Base-by-base conservation (phyloP, 2,113 vertebrate species). In the Argyrosomus japonicus region DNA sequence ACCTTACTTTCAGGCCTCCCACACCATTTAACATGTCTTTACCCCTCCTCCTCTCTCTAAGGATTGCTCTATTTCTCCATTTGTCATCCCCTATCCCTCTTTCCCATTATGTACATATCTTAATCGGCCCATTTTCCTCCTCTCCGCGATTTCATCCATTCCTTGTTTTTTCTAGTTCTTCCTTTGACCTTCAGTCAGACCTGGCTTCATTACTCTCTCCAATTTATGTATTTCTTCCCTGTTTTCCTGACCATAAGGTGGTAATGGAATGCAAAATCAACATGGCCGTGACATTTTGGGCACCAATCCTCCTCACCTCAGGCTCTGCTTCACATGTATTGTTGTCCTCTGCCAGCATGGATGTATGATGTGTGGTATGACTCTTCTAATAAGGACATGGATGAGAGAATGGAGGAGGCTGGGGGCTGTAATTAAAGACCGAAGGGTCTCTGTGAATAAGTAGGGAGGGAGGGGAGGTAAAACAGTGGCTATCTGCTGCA, bases 341-440 rank as follows among this genome's bases (percentile, higher is more conserved):
- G 54, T 77, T 83, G 75, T 85, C 82, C 63, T 81, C 80, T 71
- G 79, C 51, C 72, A 47, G 62, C 61, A 23, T 85, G 57, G 82
- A 90, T 87, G 72, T 88, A 87, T 82, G 88, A 88, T 87, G 67
- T 87, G 89, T 77, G 84, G 58, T 58, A 71, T 71, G 85, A 81
- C 82, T 88, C 53, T 51, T 84, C 75, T 93, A 92, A 91, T 91
- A 88, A 93, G 91, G 91, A 91, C 88, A 89, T 81, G 81, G 84
- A 84, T 89, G 82, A 89, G 87, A 76, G 78, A 78, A 90, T 79
- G 85, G 77, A 83, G 36, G 79, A 87, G 70, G 84, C 87, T 87
- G 83, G 82, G 85, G 88, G 89, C 88, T 91, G 87, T 91, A 94
- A 94, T 94, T 94, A 94, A 92, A 94, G 85, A 89, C 72, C 32